A percentile compares a stretch with the other conserved stretches of the same genome.
Conservation (phyloP, 2,888 invertebrate species). For the Melinaea marsaeus region DNA sequence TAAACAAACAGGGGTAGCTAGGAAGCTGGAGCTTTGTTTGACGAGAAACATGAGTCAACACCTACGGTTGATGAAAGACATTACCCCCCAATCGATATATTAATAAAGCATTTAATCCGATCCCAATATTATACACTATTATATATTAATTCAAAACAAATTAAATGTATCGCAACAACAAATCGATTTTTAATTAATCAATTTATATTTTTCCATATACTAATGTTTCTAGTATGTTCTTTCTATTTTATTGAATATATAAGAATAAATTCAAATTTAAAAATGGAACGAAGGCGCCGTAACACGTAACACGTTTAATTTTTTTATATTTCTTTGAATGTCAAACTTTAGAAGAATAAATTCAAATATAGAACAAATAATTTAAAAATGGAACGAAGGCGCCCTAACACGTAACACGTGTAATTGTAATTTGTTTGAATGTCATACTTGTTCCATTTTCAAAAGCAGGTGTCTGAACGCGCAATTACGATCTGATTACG, state of each 20-base stretch:
- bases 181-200: background rate
- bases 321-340: too few relatives aligned
- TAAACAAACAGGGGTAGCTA: conserved; percentile 77
- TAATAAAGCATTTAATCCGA: background rate
- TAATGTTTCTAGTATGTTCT: conserved; percentile 1
- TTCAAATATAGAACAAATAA: too few relatives aligned
- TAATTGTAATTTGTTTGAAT: background rate
- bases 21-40: conserved; percentile 76
- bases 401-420: too few relatives aligned
- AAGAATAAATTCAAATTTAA: too few relatives aligned
- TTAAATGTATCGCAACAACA: background rate
- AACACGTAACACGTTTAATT: too few relatives aligned
- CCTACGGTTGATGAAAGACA: conserved; percentile 15
- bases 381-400: too few relatives aligned
- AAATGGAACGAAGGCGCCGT: too few relatives aligned
- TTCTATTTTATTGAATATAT: background rate
- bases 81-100: conserved; percentile 25
- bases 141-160: background rate
- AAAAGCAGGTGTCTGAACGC: conserved; percentile 39
- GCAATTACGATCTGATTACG: conserved; percentile 69
- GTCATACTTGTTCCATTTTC: too few relatives aligned
- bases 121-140: background rate
- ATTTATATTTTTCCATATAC: background rate
- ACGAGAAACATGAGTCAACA: conserved; percentile 74
- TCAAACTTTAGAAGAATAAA: too few relatives aligned